Evolutionary conservation across 1,140 invertebrate genomes (phyloP).

Genomic region (Lordiphosa collinella): DNA sequence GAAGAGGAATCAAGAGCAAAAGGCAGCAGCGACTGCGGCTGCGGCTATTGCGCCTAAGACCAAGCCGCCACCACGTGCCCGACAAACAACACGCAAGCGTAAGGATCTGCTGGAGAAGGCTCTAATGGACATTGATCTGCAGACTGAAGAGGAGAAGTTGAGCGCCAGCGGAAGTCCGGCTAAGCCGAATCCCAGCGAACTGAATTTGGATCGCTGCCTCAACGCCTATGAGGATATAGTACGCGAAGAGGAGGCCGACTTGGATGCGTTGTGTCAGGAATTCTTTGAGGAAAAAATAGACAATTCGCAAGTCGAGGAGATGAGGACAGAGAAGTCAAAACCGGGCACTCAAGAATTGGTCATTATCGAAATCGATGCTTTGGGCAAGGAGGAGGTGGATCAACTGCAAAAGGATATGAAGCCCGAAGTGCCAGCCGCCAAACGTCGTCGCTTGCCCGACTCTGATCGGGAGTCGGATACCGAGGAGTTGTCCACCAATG

Average conservation of each 20-base stretch:
- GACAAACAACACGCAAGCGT: conserved; percentile 1
- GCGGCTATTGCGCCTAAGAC: background rate
- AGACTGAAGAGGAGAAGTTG: conserved; percentile 27
- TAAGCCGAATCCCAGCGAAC: conserved; percentile 48
- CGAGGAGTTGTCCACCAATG: conserved; percentile 17
- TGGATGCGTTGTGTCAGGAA: conserved; percentile 48
- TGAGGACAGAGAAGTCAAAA: background rate
- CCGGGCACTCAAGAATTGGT: conserved; percentile 42
- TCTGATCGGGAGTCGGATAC: conserved; percentile 23
- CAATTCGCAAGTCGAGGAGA: background rate
- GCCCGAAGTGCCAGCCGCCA: conserved; percentile 6
- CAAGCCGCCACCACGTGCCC: background rate
- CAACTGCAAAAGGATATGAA: conserved; percentile 43
- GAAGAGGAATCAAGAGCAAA: conserved; percentile 25
- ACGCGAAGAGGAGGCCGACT: conserved; percentile 45
- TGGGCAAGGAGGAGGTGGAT: conserved; percentile 57
- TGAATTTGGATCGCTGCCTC: conserved; percentile 43
- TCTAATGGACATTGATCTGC: conserved; percentile 63
- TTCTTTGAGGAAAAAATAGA: conserved; percentile 33
- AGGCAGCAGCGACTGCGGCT: conserved; percentile 11
- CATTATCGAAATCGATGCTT: conserved; percentile 65
- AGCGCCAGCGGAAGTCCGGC: background rate
- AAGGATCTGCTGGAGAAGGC: conserved; percentile 63
- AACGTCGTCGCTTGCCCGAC: conserved; percentile 33
- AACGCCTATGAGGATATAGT: conserved; percentile 57